A percentile compares a stretch with the other conserved stretches of the same genome.
phyloP scores from a whole-genome alignment of 2,797 vertebrate species.

The Sphenodon punctatus region DNA sequence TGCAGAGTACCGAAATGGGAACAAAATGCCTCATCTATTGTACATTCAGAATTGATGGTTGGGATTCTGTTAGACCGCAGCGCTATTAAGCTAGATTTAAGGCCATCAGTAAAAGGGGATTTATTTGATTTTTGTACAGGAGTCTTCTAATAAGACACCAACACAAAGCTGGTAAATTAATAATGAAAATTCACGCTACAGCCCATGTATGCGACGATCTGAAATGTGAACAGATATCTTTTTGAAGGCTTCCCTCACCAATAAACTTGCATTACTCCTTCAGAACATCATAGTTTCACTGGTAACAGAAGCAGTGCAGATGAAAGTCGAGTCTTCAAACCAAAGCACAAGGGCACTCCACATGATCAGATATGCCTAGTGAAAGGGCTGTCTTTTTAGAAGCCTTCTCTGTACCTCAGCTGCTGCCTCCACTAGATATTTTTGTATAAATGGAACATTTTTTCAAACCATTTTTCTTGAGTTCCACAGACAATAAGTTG shows the following conservation, averaged over 20 bases:
- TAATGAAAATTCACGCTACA: neutral
- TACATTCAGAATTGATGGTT: neutral
- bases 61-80: neutral
- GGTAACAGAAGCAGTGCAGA: slow-evolving; percentile 3
- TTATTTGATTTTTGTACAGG: neutral
- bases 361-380: accelerated
- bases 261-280: neutral
- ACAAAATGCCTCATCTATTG: neutral
- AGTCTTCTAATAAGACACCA: neutral
- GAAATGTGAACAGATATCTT: neutral
- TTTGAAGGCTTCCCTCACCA: neutral
- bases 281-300: neutral
- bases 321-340: neutral
- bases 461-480: slow-evolving; percentile 22
- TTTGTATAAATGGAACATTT: slow-evolving; percentile 47
- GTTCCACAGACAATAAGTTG: neutral
- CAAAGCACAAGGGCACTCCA: accelerated
- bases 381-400: slow-evolving; percentile 20
- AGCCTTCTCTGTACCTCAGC: neutral
- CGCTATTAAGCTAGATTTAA: neutral
- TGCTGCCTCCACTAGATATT: neutral
- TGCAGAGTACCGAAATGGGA: neutral
- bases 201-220: neutral
- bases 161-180: slow-evolving; percentile 1
- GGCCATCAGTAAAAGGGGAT: neutral